These are phyloP conservation scores for Tenebrio molitor DNA, from an alignment of 1,140 invertebrate species.

Conservation along the genomic window DNA sequence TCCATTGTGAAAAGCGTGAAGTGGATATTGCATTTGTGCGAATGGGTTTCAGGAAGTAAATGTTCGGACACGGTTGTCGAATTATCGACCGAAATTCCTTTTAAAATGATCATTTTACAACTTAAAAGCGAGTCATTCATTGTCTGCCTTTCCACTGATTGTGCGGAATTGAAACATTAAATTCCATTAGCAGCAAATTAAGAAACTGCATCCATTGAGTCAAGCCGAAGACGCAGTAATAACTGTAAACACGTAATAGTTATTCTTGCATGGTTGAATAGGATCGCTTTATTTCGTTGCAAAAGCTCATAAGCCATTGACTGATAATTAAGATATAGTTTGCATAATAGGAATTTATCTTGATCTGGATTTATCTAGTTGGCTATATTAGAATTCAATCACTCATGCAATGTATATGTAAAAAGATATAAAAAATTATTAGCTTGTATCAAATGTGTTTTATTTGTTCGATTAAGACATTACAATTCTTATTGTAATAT, in stretches of 20 bases:
- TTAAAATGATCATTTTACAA: no score
- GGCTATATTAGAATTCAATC: no score
- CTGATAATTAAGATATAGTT: constrained; percentile 15
- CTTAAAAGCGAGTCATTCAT: no score
- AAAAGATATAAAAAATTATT: no score
- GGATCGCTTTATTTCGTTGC: constrained; percentile 27
- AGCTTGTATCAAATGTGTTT: no score
- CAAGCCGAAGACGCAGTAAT: constrained; percentile 4
- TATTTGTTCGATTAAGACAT: no score
- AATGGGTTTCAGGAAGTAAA: constrained; percentile 6
- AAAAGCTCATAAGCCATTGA: not conserved
- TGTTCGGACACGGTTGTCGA: constrained; percentile 3
- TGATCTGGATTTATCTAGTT: no score
- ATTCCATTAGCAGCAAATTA: constrained; percentile 27
- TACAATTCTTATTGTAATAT: no score
- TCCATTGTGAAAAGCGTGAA: constrained; percentile 5
- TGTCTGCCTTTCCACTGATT: no score
- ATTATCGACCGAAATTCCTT: constrained; percentile 15
- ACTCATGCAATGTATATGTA: no score
- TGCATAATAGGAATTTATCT: no score
- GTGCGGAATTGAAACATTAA: constrained; percentile 17
- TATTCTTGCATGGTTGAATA: constrained; percentile 34
- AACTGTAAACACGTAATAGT: constrained; percentile 27
- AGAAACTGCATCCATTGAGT: constrained; percentile 24
- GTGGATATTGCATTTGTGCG: not conserved